Percentiles rank a stretch among this genome's conserved stretches.
These are phyloP conservation scores for Wiebesia pumilae DNA, from an alignment of 1,140 invertebrate genomes.

Conservation along the genomic window DNA sequence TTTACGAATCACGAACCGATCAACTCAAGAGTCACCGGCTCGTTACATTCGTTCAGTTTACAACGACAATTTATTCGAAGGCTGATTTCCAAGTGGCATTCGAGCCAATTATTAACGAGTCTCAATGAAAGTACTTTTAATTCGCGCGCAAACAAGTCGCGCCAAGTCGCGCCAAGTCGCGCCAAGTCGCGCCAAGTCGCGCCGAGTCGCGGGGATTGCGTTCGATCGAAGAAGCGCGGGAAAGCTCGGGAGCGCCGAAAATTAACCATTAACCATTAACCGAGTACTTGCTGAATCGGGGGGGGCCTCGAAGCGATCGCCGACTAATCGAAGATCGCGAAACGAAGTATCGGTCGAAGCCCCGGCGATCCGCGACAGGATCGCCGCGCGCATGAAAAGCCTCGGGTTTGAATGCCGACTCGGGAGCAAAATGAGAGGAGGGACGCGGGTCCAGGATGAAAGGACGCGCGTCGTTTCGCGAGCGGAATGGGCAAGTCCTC, in stretches of 20 bases:
- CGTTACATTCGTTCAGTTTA: no score
- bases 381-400: slow-evolving; percentile 7
- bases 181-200: no score
- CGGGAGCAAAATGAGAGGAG: background rate
- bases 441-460: background rate
- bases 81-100: no score
- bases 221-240: background rate
- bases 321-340: background rate
- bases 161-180: no score
- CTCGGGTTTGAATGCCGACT: background rate
- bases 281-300: background rate
- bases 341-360: background rate
- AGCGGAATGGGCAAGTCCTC: slow-evolving; percentile 1
- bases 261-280: no score
- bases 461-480: background rate
- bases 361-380: background rate
- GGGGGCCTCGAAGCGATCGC: background rate
- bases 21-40: no score
- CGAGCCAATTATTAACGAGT: background rate
- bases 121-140: background rate
- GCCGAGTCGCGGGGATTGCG: no score
- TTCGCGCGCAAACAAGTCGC: background rate
- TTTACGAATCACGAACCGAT: no score
- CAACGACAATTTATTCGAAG: no score
- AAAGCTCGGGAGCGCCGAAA: background rate